Evolutionary conservation across 2,797 vertebrate species (phyloP), one percentile per base, ranked within the genome.

Genomic region (Xyrichtys novacula): DNA sequence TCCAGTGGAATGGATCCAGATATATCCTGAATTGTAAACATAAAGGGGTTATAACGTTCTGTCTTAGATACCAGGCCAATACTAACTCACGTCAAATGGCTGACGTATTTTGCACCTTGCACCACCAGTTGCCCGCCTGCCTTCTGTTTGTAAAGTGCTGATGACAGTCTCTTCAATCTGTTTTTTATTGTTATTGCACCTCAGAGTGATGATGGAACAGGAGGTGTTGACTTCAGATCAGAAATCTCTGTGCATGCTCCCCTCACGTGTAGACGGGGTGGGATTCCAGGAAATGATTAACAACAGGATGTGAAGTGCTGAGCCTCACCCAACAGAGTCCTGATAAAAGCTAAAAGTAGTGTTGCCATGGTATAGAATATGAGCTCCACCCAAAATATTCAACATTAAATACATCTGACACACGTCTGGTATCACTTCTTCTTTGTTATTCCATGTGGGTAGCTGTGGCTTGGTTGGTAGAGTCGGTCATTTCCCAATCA

Each of bases 231-330:
- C 25, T 32, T 53, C 61, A 40, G 47, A 71, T 46, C 40, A 50
- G 15, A 65, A 26, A 65, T 63, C 38, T 65, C 32, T 50, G 39
- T 65, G 26, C n/a, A 20, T 44, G 19, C 31, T 44, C 20, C 34
- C 53, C 63, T 76, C 47, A 54, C 39, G 4, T 64, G 60, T 28
- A 23, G 56, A 55, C 12, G 29, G 29, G 62, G 61, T 17, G 25
- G 55, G 44, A 53, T 78, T 69, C 71, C 25, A 60, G 60, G 58
- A 73, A 82, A 81, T 77, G 10, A 78, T 78, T 69, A 39, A 79
- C 55, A 42, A 32, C 7, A 11, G 16, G 25, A 71, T 71, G 75
- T 28, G 47, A 73, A 28, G 36, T 32, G 34, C 50, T 43, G 29
- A 23, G 28, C 25, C 71, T 59, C 54, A 16, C 2, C 32, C 39